Conservation (phyloP, 2,113 vertebrate species). For the Myotis davidii region DNA sequence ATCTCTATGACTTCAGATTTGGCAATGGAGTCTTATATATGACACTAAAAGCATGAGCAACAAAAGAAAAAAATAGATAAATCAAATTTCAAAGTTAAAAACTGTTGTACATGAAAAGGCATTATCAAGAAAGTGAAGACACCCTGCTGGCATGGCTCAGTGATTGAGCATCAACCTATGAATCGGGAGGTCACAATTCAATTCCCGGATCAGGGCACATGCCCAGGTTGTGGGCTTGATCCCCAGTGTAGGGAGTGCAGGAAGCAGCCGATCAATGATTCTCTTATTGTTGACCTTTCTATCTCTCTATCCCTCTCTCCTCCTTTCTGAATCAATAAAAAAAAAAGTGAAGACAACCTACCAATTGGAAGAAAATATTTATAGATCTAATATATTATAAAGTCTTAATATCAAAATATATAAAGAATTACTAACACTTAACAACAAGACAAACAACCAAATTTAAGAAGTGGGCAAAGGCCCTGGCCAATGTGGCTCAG, state of each 20-base stretch:
- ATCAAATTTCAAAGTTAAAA: not conserved
- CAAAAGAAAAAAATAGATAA: not conserved
- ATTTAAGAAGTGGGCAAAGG: constrained; percentile 1
- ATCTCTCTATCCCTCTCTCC: too few relatives aligned
- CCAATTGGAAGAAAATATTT: not conserved
- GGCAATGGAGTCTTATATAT: not conserved
- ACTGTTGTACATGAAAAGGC: not conserved
- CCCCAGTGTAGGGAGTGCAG: too few relatives aligned
- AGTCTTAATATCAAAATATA: not conserved
- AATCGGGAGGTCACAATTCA: too few relatives aligned
- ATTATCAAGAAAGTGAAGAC: not conserved
- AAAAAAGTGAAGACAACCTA: not conserved
- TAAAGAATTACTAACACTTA: not conserved
- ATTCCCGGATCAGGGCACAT: too few relatives aligned
- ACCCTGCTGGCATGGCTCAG: too few relatives aligned
- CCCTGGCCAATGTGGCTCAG: not conserved
- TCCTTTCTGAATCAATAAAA: too few relatives aligned
- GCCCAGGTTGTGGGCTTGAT: too few relatives aligned
- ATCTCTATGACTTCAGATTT: not conserved
- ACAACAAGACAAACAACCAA: not conserved
- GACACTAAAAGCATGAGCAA: not conserved
- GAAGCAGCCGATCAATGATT: too few relatives aligned
- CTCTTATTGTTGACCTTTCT: too few relatives aligned
- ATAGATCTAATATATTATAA: not conserved
- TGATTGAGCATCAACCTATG: too few relatives aligned